Evolutionary conservation across 2,888 invertebrate species (phyloP).

Genomic region (Tetranychus piercei): DNA sequence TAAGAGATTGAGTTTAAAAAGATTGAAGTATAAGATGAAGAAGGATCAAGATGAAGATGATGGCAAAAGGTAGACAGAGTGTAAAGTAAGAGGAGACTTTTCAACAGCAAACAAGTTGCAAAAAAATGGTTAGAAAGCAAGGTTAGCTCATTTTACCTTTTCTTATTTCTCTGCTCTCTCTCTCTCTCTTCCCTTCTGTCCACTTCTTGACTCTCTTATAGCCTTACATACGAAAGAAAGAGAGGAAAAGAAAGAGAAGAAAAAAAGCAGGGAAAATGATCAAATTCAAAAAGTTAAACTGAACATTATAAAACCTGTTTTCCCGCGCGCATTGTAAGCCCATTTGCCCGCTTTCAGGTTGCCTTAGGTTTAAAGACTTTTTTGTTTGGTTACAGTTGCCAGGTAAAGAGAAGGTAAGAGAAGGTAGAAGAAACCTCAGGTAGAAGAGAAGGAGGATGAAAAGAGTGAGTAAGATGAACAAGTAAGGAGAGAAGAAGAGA

Average conservation of each 20-base stretch:
- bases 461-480: too few species aligned
- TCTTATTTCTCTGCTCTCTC: neutral
- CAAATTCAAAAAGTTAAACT: neutral
- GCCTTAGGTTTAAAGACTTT: neutral
- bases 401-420: neutral
- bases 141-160: neutral
- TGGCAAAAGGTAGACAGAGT: constrained; percentile 30
- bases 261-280: neutral
- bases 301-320: neutral
- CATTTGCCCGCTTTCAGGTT: neutral
- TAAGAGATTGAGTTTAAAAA: neutral
- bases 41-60: constrained; percentile 22
- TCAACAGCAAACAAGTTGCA: neutral
- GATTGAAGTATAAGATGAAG: neutral
- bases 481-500: neutral
- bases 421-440: neutral
- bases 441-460: neutral
- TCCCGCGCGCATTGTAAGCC: neutral
- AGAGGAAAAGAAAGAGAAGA: neutral
- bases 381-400: neutral
- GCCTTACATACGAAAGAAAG: neutral
- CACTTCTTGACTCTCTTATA: neutral
- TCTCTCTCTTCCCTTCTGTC: neutral
- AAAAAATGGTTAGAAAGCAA: neutral
- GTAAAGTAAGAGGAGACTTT: neutral